A percentile compares a stretch with the other conserved stretches of the same genome.
phyloP scores from a whole-genome alignment of 2,888 invertebrate species.

The Endomychus coccineus region DNA sequence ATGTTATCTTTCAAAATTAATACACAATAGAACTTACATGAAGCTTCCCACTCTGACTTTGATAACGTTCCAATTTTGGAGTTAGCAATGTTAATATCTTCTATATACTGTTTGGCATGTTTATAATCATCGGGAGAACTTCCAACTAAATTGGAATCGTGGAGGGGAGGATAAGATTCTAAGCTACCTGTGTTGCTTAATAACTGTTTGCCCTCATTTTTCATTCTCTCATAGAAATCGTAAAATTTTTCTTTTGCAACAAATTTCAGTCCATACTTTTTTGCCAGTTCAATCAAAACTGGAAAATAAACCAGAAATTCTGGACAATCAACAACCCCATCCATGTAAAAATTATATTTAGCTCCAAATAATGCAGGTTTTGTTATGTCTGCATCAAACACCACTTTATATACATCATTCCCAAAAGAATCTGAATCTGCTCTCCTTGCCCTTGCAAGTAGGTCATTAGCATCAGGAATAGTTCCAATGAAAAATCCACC shows the following conservation, averaged over 20 bases:
- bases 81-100: conserved; percentile 36
- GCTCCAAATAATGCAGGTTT: conserved; percentile 86
- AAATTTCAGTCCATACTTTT: conserved; percentile 63
- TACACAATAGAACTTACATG: conserved; percentile 56
- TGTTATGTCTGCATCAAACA: conserved; percentile 59
- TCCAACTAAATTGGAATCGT: conserved; percentile 50
- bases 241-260: conserved; percentile 66
- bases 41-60: conserved; percentile 86
- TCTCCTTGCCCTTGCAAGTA: conserved; percentile 66
- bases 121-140: conserved; percentile 59
- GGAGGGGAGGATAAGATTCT: conserved; percentile 68
- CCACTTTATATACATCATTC: conserved; percentile 70
- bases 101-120: conserved; percentile 59
- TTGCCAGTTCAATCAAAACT: conserved; percentile 64
- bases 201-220: conserved; percentile 51
- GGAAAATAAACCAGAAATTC: conserved; percentile 96
- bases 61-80: conserved; percentile 72
- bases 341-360: conserved; percentile 90
- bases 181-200: conserved; percentile 72
- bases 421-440: conserved; percentile 58
- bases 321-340: conserved; percentile 96
- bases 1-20: background rate
- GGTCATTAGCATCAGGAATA: conserved; percentile 87
- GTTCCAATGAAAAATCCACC: conserved; percentile 97
- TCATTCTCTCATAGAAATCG: conserved; percentile 66